Percentiles rank a stretch among this genome's conserved stretches.
phyloP scores from a whole-genome alignment of 2,113 vertebrate species.

The Podarcis cretensis region DNA sequence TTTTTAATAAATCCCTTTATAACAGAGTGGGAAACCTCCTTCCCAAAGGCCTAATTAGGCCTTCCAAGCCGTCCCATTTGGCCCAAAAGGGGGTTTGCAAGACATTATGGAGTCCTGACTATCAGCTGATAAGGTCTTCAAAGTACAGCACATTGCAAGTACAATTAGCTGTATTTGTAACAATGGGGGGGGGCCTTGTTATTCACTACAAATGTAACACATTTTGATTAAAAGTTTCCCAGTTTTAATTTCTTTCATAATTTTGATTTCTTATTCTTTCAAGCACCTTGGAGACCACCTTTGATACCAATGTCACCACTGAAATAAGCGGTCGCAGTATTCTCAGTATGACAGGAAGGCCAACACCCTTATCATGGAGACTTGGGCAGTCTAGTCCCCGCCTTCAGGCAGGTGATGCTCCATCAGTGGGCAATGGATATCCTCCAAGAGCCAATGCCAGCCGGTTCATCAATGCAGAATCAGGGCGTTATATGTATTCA shows the following conservation, averaged over 20 bases:
- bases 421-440: conserved; percentile 89
- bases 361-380: conserved; percentile 90
- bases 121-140: no score
- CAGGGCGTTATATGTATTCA: conserved; percentile 85
- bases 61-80: no score
- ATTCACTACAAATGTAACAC: background rate
- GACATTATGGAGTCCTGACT: no score
- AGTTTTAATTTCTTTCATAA: background rate
- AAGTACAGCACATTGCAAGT: no score
- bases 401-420: conserved; percentile 95
- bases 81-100: no score
- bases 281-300: conserved; percentile 95
- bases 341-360: conserved; percentile 86
- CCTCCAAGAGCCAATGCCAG: conserved; percentile 81
- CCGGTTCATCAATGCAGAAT: conserved; percentile 73
- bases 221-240: background rate
- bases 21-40: no score
- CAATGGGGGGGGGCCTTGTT: background rate
- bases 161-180: background rate
- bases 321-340: conserved; percentile 90
- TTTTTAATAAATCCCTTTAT: background rate
- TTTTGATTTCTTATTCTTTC: accelerated
- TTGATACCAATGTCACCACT: conserved; percentile 90
- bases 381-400: conserved; percentile 94
- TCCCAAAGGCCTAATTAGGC: no score